Evolutionary conservation across 2,888 invertebrate species (phyloP), one percentile per base, ranked within the genome.

Genomic region (Ornithoptera alexandrae): DNA sequence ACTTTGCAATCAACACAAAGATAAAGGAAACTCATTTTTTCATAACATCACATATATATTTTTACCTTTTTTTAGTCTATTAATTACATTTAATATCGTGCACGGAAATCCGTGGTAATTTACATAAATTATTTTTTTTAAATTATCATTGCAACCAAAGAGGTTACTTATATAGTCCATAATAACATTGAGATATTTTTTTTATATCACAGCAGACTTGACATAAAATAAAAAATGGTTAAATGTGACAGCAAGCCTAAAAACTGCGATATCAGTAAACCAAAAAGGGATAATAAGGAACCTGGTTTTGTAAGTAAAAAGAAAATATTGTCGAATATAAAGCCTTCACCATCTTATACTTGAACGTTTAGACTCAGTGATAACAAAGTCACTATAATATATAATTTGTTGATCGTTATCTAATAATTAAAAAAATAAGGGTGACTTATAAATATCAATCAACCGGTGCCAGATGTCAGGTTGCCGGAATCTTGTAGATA

Each of bases 401-500:
- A 18, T 53, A n/a, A 6, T 10, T n/a, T 53, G n/a, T 50, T 50
- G 50, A 50, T 50, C 17, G 3, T 18, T 50, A 50, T 50, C 5
- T 50, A 50, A 15, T 50, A 17, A 50, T 15, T 18, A 18, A 18
- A 50, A 53, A 53, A n/a, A 84, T 79, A 87, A 85, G 18, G 84
- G 85, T 88, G 87, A 86, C 85, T 86, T 39, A 61, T 53, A 65
- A 61, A 69, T 61, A 62, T 24, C 42, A 85, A 88, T 87, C 86
- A 85, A 81, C 83, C 81, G 75, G 78, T 87, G 88, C 88, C 87
- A 89, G 84, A 82, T 82, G 88, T 88, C 89, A 88, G 84, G 83
- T 85, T 89, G 89, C 89, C 89, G 89, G 85, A 79, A 83, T 78
- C 81, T 85, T 85, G 86, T 85, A 85, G 84, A 82, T 83, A 88